Percentiles rank a stretch among this genome's conserved stretches.
phyloP scores from a whole-genome alignment of 2,797 vertebrate genomes.

The Rhabdophis nuchalis region DNA sequence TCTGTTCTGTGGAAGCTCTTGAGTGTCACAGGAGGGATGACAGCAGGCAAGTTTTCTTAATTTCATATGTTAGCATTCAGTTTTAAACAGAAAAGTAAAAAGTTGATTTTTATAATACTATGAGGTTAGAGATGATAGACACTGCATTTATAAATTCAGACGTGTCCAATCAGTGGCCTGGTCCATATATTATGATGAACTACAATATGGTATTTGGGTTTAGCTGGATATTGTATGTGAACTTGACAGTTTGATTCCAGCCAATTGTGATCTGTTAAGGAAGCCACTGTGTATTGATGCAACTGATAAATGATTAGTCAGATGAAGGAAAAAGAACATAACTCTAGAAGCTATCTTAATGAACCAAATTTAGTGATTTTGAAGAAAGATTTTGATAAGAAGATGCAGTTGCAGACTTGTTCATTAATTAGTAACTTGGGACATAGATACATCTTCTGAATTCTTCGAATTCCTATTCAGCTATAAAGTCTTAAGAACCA shows the following conservation, averaged over 20 bases:
- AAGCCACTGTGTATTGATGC: not conserved
- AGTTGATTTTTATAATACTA: not conserved
- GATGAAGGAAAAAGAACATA: not conserved
- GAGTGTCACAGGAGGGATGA: not conserved
- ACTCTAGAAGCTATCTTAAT: not conserved
- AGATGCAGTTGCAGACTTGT: not conserved
- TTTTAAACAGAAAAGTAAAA: not conserved
- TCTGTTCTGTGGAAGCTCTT: not conserved
- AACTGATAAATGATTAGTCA: not conserved
- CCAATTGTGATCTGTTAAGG: not conserved
- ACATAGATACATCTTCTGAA: not conserved
- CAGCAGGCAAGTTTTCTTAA: not conserved
- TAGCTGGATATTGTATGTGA: not conserved
- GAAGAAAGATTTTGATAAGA: not conserved
- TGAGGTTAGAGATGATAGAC: not conserved
- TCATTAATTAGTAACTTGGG: not conserved
- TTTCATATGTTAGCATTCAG: not conserved
- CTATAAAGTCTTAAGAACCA: not conserved
- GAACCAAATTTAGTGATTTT: not conserved
- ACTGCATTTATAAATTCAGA: not conserved
- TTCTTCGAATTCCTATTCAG: not conserved
- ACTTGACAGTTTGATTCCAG: not conserved
- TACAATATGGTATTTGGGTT: not conserved
- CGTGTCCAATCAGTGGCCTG: not conserved
- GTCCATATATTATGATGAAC: not conserved